These are phyloP conservation scores for Drosophila rhopaloa DNA, from an alignment of 1,140 invertebrate genomes.

Conservation along the genomic window DNA sequence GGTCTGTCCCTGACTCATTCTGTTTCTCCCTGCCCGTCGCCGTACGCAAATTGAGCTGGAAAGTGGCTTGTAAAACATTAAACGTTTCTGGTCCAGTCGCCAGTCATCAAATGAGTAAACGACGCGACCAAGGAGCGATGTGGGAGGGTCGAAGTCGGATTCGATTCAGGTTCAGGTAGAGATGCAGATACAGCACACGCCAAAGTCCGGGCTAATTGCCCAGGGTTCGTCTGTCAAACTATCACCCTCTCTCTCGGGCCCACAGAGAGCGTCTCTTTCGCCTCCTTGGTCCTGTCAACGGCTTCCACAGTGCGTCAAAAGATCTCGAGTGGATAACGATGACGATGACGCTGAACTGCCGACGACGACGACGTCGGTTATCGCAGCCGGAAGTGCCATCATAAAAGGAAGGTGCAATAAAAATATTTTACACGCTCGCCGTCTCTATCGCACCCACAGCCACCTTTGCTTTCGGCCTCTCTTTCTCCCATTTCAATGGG, in stretches of 20 bases:
- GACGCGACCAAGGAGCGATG: conserved; percentile 28
- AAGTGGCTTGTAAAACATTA: conserved; percentile 80
- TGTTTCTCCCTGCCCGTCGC: conserved; percentile 22
- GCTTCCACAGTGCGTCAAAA: conserved; percentile 61
- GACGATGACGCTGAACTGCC: conserved; percentile 33
- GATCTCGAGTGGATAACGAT: conserved; percentile 78
- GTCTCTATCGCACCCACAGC: conserved; percentile 16
- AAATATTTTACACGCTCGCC: conserved; percentile 77
- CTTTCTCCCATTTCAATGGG: conserved; percentile 8
- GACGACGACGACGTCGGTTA: conserved; percentile 53
- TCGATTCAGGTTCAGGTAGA: conserved; percentile 42
- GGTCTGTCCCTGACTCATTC: not conserved
- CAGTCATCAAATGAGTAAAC: conserved; percentile 63
- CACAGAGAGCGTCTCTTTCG: conserved; percentile 1
- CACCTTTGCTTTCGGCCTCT: not conserved
- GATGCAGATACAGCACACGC: conserved; percentile 79
- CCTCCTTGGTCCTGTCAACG: conserved; percentile 55
- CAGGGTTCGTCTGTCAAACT: conserved; percentile 14
- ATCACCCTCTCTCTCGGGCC: conserved; percentile 9
- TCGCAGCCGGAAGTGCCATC: conserved; percentile 80
- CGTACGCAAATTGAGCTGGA: conserved; percentile 76
- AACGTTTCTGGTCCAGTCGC: conserved; percentile 60
- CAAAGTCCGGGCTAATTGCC: conserved; percentile 68
- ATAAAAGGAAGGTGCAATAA: conserved; percentile 84
- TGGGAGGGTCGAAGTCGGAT: conserved; percentile 26